Evolutionary conservation across 2,113 vertebrate genomes (phyloP).

Genomic region (Mionectes macconnelli): DNA sequence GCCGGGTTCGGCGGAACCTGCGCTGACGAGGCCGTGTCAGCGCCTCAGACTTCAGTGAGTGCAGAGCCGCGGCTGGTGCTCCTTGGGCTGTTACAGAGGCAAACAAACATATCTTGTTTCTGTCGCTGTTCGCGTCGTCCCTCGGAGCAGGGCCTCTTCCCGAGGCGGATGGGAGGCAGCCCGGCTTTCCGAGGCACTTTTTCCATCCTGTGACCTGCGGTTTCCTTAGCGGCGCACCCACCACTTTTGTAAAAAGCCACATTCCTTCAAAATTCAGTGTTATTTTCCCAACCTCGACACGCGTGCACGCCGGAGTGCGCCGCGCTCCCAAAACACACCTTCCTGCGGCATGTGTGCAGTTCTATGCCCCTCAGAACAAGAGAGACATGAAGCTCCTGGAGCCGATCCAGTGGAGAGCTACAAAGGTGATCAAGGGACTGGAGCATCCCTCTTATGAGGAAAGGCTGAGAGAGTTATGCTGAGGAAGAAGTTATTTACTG

Average conservation of each 20-base stretch:
- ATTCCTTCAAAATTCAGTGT: not conserved
- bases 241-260: not conserved
- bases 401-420: not conserved
- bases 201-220: rapidly evolving
- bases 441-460: not conserved
- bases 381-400: not conserved
- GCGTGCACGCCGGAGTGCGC: too few species aligned
- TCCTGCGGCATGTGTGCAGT: not conserved
- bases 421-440: too few species aligned
- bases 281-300: not conserved
- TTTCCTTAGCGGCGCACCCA: not conserved
- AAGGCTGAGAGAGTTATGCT: not conserved
- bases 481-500: not conserved
- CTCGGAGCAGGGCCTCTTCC: rapidly evolving
- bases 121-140: rapidly evolving
- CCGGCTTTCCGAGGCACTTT: rapidly evolving
- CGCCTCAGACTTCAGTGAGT: rapidly evolving
- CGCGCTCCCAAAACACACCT: not conserved
- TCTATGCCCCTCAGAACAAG: not conserved
- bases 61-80: not conserved
- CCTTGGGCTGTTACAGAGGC: rapidly evolving
- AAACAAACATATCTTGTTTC: too few species aligned
- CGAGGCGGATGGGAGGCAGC: not conserved
- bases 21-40: rapidly evolving
- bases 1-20: rapidly evolving